phyloP scores from a whole-genome alignment of 1,140 invertebrate species.

The Glomeris maerens region DNA sequence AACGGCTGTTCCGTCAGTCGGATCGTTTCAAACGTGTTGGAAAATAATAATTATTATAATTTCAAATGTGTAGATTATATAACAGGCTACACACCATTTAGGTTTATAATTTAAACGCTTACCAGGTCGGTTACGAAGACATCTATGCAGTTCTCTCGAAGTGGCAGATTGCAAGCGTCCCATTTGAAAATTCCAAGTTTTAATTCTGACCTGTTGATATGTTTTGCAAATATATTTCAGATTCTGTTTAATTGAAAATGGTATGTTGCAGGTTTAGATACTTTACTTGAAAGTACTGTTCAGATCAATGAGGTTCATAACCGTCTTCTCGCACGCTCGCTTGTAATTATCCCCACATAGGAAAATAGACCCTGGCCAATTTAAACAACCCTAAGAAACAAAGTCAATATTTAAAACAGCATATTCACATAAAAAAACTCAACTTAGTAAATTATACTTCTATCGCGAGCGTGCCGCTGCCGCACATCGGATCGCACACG shows the following conservation, averaged over 20 bases:
- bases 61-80: not conserved
- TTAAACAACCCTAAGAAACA: constrained; percentile 29
- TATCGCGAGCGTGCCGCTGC: constrained; percentile 43
- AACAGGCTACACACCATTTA: not conserved
- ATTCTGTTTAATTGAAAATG: too few species aligned
- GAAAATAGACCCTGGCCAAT: constrained; percentile 30
- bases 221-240: constrained; percentile 1
- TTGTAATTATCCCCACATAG: constrained; percentile 36
- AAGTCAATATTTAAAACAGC: too few species aligned
- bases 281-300: constrained; percentile 16
- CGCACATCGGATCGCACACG: constrained; percentile 47
- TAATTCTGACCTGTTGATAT: constrained; percentile 15
- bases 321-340: constrained; percentile 31
- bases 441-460: too few species aligned
- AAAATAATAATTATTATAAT: not conserved
- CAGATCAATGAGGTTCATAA: constrained; percentile 31
- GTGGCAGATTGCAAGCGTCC: constrained; percentile 35
- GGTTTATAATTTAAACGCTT: constrained; percentile 15
- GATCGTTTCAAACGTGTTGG: too few species aligned
- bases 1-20: too few species aligned
- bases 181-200: constrained; percentile 33
- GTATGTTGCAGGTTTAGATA: constrained; percentile 11
- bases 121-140: constrained; percentile 45
- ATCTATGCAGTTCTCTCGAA: constrained; percentile 38
- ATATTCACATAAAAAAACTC: too few species aligned